Evolutionary conservation across 2,113 vertebrate species (phyloP), one percentile per base, ranked within the genome.

Genomic region (Cynocephalus volans): DNA sequence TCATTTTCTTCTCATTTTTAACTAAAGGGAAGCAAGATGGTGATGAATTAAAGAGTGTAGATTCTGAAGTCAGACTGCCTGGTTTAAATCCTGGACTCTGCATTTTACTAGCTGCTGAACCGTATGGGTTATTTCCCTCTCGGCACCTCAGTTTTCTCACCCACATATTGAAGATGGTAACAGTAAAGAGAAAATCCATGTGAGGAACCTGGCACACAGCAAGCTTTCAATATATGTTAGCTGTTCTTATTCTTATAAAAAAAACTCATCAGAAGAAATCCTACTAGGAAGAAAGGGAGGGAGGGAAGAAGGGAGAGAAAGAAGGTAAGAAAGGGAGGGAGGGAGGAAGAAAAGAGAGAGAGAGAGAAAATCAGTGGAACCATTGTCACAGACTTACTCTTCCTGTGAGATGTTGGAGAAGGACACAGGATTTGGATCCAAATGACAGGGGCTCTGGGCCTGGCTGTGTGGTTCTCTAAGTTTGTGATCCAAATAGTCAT

Each of bases 191-290:
- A 72, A 91, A 77, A 58, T 72, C 54, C 72, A 19, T n/a, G 15
- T 11, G 23, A 58, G 75, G 3, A 45, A 8, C 13, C 3, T 23
- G 8, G n/a, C 28, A 82, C 26, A 64, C 8, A n/a, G 24, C 17
- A 18, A 26, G 18, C 15, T 26, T 4, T 50, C 73, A 60, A 9
- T 73, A 64, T 52, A 64, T 6, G 18, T 23, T 65, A 72, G n/a
- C 65, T 81, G 8, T 50, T 80, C 19, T 48, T 48, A 1, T 79
- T 88, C 23, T 80, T 67, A n/a, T 81, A 67, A 69, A 65, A 41
- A 87, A 79, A 91, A 79, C 26, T 69, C 62, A 58, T 48, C 36
- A 69, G 65, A 93, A 79, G 73, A 50, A 87, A 70, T 69, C 83
- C 31, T 48, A 3, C 45, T 50, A 31, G 13, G 31, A 50, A 64